phyloP scores from a whole-genome alignment of 2,888 invertebrate species.

The Tipula vernalis region DNA sequence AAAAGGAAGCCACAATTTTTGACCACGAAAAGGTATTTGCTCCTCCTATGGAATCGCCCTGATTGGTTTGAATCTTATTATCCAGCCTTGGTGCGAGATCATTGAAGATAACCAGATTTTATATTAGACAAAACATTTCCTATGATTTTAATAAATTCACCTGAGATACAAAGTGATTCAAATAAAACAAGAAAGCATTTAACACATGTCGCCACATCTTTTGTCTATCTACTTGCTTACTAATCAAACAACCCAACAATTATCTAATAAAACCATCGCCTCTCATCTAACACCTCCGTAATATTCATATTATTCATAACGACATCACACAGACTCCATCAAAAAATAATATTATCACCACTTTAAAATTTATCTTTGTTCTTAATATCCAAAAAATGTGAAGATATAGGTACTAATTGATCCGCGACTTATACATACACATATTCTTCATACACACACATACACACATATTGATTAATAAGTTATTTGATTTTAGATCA shows the following conservation, averaged over 20 bases:
- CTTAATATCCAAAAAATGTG: background rate
- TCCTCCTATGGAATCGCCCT: no score
- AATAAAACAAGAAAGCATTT: background rate
- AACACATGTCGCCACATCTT: background rate
- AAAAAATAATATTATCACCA: background rate
- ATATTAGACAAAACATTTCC: no score
- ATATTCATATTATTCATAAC: background rate
- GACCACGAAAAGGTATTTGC: no score
- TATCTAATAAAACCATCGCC: background rate
- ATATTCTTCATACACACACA: background rate
- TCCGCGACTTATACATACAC: background rate
- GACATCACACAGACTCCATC: background rate
- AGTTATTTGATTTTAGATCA: constrained; percentile 4
- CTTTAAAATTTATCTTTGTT: background rate
- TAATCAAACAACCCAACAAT: background rate
- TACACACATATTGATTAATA: background rate
- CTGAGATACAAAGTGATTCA: background rate
- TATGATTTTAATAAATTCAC: background rate
- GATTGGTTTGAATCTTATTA: no score
- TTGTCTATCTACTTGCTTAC: background rate
- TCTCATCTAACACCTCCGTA: background rate
- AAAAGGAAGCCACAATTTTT: no score
- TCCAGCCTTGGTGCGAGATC: no score
- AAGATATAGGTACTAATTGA: background rate
- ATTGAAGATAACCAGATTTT: no score